Evolutionary conservation across 1,140 invertebrate genomes (phyloP).

Genomic region (Brachystomella parvula): DNA sequence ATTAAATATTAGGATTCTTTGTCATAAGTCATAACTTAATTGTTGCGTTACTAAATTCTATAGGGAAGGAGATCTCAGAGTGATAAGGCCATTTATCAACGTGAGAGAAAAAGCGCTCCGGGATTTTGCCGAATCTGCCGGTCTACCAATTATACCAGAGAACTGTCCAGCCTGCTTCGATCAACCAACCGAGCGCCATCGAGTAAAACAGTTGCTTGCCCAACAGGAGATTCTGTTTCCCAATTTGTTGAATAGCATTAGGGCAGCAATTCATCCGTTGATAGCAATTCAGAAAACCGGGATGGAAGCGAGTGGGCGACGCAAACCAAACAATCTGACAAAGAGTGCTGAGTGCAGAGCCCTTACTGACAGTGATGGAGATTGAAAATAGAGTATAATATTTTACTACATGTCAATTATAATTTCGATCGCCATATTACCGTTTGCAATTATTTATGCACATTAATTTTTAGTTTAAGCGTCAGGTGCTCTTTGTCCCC

Average conservation of each 20-base stretch:
- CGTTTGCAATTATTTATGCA: too few relatives aligned
- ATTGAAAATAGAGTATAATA: too few relatives aligned
- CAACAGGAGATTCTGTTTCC: conserved; percentile 69
- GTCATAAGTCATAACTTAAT: too few relatives aligned
- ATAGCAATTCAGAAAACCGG: conserved; percentile 55
- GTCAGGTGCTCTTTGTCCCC: too few relatives aligned
- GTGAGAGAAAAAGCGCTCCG: conserved; percentile 66
- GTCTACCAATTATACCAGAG: conserved; percentile 57
- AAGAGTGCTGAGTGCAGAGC: too few relatives aligned
- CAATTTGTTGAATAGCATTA: conserved; percentile 57
- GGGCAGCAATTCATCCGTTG: conserved; percentile 60
- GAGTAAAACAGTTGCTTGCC: conserved; percentile 61
- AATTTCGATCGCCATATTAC: not conserved
- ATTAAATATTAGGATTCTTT: too few relatives aligned
- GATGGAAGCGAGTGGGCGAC: conserved; percentile 41
- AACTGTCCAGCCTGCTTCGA: conserved; percentile 57
- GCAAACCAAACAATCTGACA: too few relatives aligned
- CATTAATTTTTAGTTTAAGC: too few relatives aligned
- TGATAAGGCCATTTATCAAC: conserved; percentile 80
- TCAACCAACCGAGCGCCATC: conserved; percentile 56
- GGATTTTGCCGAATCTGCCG: conserved; percentile 59
- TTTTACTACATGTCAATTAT: too few relatives aligned
- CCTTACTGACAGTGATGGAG: too few relatives aligned
- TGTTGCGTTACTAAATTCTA: too few relatives aligned
- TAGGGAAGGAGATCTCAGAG: conserved; percentile 68